These are phyloP conservation scores for Zapornia atra DNA, from an alignment of 2,113 vertebrate genomes.

Conservation along the genomic window DNA sequence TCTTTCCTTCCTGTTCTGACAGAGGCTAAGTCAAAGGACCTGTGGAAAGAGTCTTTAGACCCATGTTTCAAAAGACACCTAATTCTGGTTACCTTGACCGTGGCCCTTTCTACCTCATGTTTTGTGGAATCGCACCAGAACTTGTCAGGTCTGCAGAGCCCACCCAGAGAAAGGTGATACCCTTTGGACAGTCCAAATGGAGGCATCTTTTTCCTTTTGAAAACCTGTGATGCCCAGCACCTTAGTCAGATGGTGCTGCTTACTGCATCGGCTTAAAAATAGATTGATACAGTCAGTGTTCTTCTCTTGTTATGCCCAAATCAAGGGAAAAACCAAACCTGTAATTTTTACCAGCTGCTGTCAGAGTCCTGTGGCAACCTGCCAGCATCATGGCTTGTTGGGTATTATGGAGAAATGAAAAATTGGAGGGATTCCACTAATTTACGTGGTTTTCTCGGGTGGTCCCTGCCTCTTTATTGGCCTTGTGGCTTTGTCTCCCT, in stretches of 20 bases:
- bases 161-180: not conserved
- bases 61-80: not conserved
- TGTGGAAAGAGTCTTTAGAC: not conserved
- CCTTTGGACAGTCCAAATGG: not conserved
- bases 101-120: not conserved
- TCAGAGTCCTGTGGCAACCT: conserved; percentile 8
- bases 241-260: not conserved
- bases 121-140: not conserved
- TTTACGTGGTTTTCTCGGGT: not conserved
- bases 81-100: not conserved
- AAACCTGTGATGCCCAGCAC: not conserved
- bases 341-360: not conserved
- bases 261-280: not conserved
- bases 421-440: not conserved
- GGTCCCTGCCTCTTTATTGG: not conserved
- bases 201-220: not conserved
- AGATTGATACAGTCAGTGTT: not conserved
- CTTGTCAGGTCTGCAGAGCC: not conserved
- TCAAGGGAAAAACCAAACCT: not conserved
- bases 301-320: not conserved
- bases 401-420: not conserved
- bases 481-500: not conserved
- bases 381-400: not conserved
- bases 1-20: not conserved
- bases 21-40: not conserved